Percentiles rank a stretch among this genome's conserved stretches.
Evolutionary conservation across 2,888 invertebrate species (phyloP).

Genomic region (Drosophila subsilvestris): DNA sequence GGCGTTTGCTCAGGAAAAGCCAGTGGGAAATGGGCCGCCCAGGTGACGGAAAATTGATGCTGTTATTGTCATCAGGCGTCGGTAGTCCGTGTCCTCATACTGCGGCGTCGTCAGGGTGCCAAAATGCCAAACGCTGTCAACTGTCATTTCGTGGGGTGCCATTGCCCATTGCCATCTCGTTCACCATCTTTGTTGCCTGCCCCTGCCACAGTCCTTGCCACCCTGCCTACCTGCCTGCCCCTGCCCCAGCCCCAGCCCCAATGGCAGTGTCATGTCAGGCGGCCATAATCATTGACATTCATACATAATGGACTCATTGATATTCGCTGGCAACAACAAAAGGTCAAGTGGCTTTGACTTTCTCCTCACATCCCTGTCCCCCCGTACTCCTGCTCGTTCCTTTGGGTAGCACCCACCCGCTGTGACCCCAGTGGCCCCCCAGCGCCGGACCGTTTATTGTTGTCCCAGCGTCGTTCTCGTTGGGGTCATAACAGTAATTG

Average conservation of each 20-base stretch:
- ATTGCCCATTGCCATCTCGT: constrained; percentile 16
- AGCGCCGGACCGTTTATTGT: constrained; percentile 44
- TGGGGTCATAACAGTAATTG: constrained; percentile 75
- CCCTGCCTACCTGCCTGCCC: not conserved
- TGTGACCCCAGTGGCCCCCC: not conserved
- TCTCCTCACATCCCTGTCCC: not conserved
- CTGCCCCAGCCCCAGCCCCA: constrained; percentile 10
- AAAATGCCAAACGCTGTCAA: constrained; percentile 63
- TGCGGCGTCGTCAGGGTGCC: constrained; percentile 40
- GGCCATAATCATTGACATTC: constrained; percentile 78
- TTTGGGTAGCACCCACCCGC: not conserved
- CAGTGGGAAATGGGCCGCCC: constrained; percentile 61
- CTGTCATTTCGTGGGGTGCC: constrained; percentile 41
- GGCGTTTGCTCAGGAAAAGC: constrained; percentile 8
- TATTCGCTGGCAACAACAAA: constrained; percentile 67
- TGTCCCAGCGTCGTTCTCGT: constrained; percentile 39
- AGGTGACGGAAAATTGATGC: constrained; percentile 77
- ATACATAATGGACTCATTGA: constrained; percentile 74
- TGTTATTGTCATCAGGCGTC: constrained; percentile 68
- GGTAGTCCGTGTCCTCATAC: constrained; percentile 5
- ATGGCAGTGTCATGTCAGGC: constrained; percentile 71
- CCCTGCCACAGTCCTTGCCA: not conserved
- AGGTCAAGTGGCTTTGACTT: constrained; percentile 45
- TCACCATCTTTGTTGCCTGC: not conserved
- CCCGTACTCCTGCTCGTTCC: too few relatives aligned